Conservation (phyloP, 2,113 vertebrate genomes). For the Craseonycteris thonglongyai region DNA sequence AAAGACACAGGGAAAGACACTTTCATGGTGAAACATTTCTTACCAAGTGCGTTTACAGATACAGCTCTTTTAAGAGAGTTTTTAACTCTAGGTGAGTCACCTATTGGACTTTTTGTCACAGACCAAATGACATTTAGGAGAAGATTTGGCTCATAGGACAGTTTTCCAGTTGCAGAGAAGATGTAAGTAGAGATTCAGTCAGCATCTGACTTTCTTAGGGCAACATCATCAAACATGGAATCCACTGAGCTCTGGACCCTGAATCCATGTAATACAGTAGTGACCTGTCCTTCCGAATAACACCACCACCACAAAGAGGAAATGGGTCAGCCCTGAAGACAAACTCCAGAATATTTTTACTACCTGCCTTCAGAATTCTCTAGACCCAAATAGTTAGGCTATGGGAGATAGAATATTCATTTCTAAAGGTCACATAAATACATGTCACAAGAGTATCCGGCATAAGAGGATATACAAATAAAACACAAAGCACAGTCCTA, state of each 20-base stretch:
- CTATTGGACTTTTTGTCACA: not conserved
- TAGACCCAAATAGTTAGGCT: not conserved
- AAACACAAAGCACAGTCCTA: not conserved
- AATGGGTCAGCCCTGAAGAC: not conserved
- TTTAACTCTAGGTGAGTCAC: constrained; percentile 4
- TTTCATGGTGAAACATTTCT: not conserved
- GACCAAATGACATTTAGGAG: constrained; percentile 10
- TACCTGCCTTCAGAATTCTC: not conserved
- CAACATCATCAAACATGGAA: not conserved
- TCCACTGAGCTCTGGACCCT: not conserved
- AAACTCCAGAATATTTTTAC: not conserved
- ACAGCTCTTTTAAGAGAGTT: not conserved
- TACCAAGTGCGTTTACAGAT: not conserved
- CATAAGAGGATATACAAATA: not conserved
- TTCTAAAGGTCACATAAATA: constrained; percentile 20
- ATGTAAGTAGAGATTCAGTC: not conserved
- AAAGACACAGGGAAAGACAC: not conserved
- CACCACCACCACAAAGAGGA: not conserved
- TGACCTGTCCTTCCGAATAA: not conserved
- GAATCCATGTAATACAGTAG: not conserved
- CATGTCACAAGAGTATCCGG: not conserved
- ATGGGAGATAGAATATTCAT: not conserved
- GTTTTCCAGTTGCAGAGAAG: not conserved
- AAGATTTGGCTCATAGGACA: not conserved
- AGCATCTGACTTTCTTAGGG: not conserved